Conservation (phyloP, 2,888 invertebrate genomes). For the Stomorhina lunata region DNA sequence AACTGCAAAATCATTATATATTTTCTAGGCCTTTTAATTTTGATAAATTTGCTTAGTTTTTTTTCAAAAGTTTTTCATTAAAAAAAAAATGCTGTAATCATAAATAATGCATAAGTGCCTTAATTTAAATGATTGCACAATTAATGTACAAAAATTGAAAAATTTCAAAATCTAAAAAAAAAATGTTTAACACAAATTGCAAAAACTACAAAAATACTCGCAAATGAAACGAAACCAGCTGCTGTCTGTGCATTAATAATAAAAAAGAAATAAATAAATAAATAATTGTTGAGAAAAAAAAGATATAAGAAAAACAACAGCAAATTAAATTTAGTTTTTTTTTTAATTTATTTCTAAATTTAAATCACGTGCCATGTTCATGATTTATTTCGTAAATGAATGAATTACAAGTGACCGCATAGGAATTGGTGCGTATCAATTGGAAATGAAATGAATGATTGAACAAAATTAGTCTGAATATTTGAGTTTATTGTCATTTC, state of each 20-base stretch:
- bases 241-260: constrained; percentile 52
- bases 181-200: constrained; percentile 1
- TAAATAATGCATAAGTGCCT: constrained; percentile 49
- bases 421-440: constrained; percentile 37
- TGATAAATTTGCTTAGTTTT: background rate
- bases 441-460: background rate
- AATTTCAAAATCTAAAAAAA: background rate
- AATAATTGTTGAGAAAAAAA: too few relatives aligned
- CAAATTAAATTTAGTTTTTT: constrained; percentile 17
- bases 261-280: background rate
- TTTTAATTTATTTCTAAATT: constrained; percentile 60
- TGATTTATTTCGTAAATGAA: constrained; percentile 75
- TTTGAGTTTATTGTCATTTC: background rate
- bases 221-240: constrained; percentile 44
- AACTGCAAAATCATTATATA: too few relatives aligned
- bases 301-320: background rate
- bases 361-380: constrained; percentile 72
- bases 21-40: constrained; percentile 12
- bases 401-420: constrained; percentile 57
- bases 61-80: background rate
- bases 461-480: too few relatives aligned
- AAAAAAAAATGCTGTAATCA: background rate
- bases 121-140: constrained; percentile 62
- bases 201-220: constrained; percentile 14
- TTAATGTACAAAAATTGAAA: constrained; percentile 32